Percentiles rank a stretch among this genome's conserved stretches.
These are phyloP conservation scores for Troglohyphantes excavatus DNA, from an alignment of 2,888 invertebrate species.

Conservation along the genomic window DNA sequence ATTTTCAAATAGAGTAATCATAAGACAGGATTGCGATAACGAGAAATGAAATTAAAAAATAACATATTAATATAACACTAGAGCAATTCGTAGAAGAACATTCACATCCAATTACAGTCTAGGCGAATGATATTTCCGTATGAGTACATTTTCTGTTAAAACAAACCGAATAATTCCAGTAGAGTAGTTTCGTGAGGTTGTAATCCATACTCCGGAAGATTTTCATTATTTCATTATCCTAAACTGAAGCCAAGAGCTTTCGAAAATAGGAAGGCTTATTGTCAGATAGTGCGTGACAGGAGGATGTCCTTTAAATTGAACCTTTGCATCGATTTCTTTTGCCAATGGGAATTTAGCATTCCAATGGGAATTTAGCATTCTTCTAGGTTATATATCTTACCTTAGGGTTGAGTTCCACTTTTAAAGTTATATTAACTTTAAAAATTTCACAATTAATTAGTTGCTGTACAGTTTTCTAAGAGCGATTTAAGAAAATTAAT, in stretches of 20 bases:
- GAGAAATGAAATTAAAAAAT: too few species aligned
- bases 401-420: too few species aligned
- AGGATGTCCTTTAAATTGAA: constrained; percentile 46
- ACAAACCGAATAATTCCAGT: constrained; percentile 19
- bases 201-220: constrained; percentile 36
- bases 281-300: constrained; percentile 39
- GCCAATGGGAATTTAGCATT: too few species aligned
- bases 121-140: constrained; percentile 21
- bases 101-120: constrained; percentile 20
- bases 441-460: too few species aligned
- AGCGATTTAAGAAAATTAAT: too few species aligned
- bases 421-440: too few species aligned
- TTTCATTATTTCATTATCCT: not conserved
- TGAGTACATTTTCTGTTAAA: constrained; percentile 12
- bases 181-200: constrained; percentile 21
- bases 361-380: too few species aligned
- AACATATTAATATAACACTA: too few species aligned
- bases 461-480: too few species aligned
- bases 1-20: too few species aligned
- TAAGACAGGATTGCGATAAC: too few species aligned
- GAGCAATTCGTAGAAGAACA: constrained; percentile 24
- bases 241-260: constrained; percentile 26
- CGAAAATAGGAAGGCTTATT: constrained; percentile 20
- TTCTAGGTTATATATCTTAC: too few species aligned
- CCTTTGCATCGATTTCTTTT: not conserved